A percentile compares a stretch with the other conserved stretches of the same genome.
phyloP scores from a whole-genome alignment of 2,113 vertebrate genomes.

The Sinocyclocheilus anophthalmus region DNA sequence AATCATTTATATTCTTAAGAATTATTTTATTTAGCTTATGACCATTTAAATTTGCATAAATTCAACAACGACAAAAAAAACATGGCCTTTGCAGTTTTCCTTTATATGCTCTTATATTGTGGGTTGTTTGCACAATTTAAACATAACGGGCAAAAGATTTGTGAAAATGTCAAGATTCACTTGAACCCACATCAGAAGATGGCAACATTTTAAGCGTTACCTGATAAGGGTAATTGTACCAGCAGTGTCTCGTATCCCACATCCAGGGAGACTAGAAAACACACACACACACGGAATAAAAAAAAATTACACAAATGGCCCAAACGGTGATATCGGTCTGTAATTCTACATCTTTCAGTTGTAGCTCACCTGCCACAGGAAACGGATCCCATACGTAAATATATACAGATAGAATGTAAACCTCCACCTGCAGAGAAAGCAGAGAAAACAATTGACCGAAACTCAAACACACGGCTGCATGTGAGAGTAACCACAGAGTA shows the following conservation, averaged over 20 bases:
- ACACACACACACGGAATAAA: neutral
- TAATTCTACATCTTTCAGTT: neutral
- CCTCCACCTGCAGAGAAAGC: constrained; percentile 85
- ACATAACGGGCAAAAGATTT: neutral
- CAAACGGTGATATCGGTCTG: neutral
- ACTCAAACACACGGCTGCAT: neutral
- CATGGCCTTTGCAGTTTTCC: neutral
- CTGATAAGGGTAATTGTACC: constrained; percentile 95
- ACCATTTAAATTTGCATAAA: neutral
- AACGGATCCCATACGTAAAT: constrained; percentile 90
- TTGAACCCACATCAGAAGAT: neutral
- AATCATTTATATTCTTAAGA: neutral
- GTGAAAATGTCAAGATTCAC: neutral
- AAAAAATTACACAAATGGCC: constrained; percentile 14
- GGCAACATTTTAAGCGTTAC: constrained; percentile 68
- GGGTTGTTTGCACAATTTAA: neutral
- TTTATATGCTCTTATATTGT: neutral
- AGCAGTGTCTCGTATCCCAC: constrained; percentile 95
- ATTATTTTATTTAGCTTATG: neutral
- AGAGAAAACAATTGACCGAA: constrained; percentile 36
- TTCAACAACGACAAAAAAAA: neutral
- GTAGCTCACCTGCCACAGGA: constrained; percentile 91
- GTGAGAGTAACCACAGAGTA: too few relatives aligned
- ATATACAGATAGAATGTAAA: constrained; percentile 93
- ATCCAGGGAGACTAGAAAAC: constrained; percentile 86